These are phyloP conservation scores for Samia ricini DNA, from an alignment of 1,140 invertebrate genomes.

Conservation along the genomic window DNA sequence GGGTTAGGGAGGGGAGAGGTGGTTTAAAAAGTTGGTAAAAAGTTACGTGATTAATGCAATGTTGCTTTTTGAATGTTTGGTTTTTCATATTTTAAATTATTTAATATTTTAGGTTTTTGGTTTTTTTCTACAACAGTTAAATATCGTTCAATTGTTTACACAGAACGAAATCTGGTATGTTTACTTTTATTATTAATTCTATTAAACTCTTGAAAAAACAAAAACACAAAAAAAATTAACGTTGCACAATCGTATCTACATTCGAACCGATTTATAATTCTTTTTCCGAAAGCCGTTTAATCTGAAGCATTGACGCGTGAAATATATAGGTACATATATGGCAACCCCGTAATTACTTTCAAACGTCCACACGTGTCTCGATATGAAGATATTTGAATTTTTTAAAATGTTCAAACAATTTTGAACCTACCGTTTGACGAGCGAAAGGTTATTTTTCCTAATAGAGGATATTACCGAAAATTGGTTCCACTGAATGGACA, in stretches of 20 bases:
- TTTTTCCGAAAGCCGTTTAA: not conserved
- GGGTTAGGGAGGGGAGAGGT: too few species aligned
- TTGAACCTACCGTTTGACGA: constrained; percentile 5
- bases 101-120: too few species aligned
- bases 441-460: constrained; percentile 15
- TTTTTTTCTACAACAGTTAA: too few species aligned
- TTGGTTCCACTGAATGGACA: constrained; percentile 42
- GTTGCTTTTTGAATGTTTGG: too few species aligned
- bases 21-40: too few species aligned
- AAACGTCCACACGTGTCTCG: constrained; percentile 19
- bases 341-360: constrained; percentile 22
- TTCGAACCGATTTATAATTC: not conserved
- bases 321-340: constrained; percentile 20
- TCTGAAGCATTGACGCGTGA: constrained; percentile 18
- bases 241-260: not conserved
- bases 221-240: not conserved
- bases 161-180: too few species aligned
- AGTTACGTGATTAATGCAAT: too few species aligned
- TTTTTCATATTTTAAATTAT: too few species aligned
- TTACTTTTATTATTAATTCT: too few species aligned
- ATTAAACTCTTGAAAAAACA: too few species aligned
- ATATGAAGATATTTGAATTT: constrained; percentile 3
- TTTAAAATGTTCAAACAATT: not conserved
- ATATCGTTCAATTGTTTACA: too few species aligned
- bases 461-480: constrained; percentile 25